Base-by-base conservation (phyloP, 2,888 invertebrate genomes). In the Liopterus haemorrhoidalis region DNA sequence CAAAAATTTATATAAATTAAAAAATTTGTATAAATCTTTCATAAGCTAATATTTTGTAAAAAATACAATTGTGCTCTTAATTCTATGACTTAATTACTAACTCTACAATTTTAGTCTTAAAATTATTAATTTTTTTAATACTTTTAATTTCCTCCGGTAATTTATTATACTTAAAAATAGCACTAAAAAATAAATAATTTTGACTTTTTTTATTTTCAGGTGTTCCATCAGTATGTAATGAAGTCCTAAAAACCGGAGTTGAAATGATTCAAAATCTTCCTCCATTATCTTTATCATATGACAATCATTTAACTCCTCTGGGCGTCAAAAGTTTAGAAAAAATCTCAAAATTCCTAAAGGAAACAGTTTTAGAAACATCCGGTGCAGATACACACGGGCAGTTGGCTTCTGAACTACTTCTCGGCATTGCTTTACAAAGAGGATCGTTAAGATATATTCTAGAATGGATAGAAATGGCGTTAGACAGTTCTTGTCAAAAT, bases 391-490 rank as follows among this genome's bases (percentile, higher is more conserved):
- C 59, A 11, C 59, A 60, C 43, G 72, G 70, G 5, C 67, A 67
- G 54, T 54, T 66, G 11, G 68, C 70, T 1, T 63, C 66, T 18
- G 78, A 79, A 62, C 62, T 79, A 38, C 64, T 78, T 50, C 59
- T 79, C 28, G 70, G 72, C 4, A 56, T 80, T 27, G 74, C 76
- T 9, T 61, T 76, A 20, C 79, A 79, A 65, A 60, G 79, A 51
- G 79, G 79, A 12, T 75, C 76, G 8, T 65, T 79, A 14, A 62
- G 75, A 28, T 74, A 74, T 58, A 60, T 79, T 15, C 61, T 80
- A 32, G 76, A 79, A 55, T 80, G 79, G 79, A 72, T 79, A 33
- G 73, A 76, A 49, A 71, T 78, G 70, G 76, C 78, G 8, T 63
- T 79, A 33, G 66, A 68, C 33, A 66, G 65, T 5, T 59, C 63